phyloP scores from a whole-genome alignment of 2,113 vertebrate species.

The Lates calcarifer region DNA sequence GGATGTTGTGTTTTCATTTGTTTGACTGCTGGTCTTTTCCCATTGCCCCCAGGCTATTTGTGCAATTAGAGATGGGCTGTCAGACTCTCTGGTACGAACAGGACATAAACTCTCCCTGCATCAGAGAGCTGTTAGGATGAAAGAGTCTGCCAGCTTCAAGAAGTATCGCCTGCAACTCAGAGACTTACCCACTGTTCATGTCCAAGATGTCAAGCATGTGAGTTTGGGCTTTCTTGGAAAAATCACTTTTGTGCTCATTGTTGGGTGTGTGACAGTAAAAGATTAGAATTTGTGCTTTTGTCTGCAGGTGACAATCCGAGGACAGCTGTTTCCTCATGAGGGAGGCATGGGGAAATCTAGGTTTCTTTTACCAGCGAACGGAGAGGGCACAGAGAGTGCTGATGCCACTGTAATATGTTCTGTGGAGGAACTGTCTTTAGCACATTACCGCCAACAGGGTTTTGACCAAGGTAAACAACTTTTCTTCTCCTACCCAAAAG shows the following conservation, averaged over 20 bases:
- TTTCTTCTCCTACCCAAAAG: background rate
- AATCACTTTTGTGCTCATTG: background rate
- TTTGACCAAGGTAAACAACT: constrained; percentile 91
- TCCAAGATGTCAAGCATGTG: constrained; percentile 92
- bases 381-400: constrained; percentile 40
- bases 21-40: background rate
- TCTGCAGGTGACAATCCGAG: constrained; percentile 92
- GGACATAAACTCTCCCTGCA: constrained; percentile 92
- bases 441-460: constrained; percentile 88
- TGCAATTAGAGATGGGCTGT: constrained; percentile 88
- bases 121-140: constrained; percentile 90
- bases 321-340: constrained; percentile 92
- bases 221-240: constrained; percentile 48
- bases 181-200: constrained; percentile 84
- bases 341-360: constrained; percentile 91
- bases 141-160: constrained; percentile 87
- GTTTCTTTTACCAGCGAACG: constrained; percentile 87
- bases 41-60: constrained; percentile 82
- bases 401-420: constrained; percentile 90
- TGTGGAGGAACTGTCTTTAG: constrained; percentile 92
- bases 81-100: constrained; percentile 89
- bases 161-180: constrained; percentile 81
- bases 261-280: background rate
- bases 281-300: background rate
- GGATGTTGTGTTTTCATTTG: background rate